These are phyloP conservation scores for Poecile atricapillus DNA, from an alignment of 2,113 vertebrate genomes.

Conservation along the genomic window DNA sequence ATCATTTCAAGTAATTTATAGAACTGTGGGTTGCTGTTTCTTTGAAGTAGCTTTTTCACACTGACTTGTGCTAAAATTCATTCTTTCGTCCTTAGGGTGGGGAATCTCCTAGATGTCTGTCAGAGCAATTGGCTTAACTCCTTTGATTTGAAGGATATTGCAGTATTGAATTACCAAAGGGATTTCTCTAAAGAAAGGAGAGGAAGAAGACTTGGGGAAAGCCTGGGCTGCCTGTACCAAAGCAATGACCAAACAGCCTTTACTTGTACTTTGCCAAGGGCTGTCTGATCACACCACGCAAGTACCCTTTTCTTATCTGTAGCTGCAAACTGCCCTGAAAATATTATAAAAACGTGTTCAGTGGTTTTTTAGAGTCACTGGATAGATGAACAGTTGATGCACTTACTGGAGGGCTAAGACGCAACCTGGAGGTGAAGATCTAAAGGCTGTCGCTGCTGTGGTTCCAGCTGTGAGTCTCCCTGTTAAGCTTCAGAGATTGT, in stretches of 20 bases:
- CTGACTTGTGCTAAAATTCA: constrained; percentile 28
- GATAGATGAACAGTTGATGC: neutral
- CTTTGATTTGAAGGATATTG: constrained; percentile 36
- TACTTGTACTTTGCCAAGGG: neutral
- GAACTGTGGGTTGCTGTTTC: neutral
- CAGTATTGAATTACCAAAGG: constrained; percentile 36
- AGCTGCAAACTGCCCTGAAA: neutral
- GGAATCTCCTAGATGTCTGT: constrained; percentile 26
- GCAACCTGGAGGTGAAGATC: neutral
- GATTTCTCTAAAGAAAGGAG: constrained; percentile 5
- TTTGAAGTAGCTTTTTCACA: constrained; percentile 58
- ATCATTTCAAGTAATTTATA: constrained; percentile 12
- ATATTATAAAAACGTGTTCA: neutral
- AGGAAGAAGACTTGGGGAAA: neutral
- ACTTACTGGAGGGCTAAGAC: neutral
- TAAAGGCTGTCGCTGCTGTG: neutral
- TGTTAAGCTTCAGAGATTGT: neutral
- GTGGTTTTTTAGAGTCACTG: neutral
- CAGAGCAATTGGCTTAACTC: constrained; percentile 26
- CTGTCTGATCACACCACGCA: neutral
- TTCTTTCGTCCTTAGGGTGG: neutral
- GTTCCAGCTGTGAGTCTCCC: neutral
- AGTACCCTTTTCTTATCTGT: neutral
- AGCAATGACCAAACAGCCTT: neutral
- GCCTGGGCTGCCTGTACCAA: neutral